Conservation (phyloP, 2,113 vertebrate genomes). For the Hipposideros armiger region DNA sequence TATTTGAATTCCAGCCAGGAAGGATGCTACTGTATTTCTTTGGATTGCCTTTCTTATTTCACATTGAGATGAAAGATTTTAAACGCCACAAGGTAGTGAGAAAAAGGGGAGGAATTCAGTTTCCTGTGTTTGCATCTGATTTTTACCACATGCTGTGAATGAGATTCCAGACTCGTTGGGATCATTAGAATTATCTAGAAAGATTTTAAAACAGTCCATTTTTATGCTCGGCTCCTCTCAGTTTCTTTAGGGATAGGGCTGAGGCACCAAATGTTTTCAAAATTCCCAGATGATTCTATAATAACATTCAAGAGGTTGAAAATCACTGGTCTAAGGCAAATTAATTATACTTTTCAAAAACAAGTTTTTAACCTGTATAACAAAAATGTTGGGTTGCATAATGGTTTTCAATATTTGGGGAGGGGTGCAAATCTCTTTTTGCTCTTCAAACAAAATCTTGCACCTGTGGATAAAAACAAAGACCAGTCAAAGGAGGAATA, state of each 20-base stretch:
- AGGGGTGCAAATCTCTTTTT: background rate
- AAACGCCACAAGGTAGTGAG: background rate
- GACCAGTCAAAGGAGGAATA: background rate
- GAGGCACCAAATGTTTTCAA: background rate
- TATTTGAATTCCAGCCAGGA: constrained; percentile 37
- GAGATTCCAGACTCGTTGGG: background rate
- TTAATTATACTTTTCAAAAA: background rate
- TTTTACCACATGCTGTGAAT: constrained; percentile 26
- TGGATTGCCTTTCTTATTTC: background rate
- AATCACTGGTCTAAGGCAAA: background rate
- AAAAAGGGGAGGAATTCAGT: background rate
- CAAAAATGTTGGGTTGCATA: background rate
- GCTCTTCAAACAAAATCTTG: constrained; percentile 1
- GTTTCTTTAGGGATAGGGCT: background rate
- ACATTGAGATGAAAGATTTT: constrained; percentile 29
- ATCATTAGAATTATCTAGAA: background rate
- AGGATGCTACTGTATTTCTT: background rate
- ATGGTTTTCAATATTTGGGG: background rate
- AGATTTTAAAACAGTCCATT: background rate
- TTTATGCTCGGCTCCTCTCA: background rate
- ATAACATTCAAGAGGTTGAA: background rate
- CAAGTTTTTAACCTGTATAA: background rate
- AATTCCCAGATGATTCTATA: background rate
- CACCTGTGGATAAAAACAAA: background rate
- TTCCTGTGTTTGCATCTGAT: background rate